Base-by-base conservation (phyloP, 37 sponge, comb jelly and placozoan species). In the Mnemiopsis leidyi region DNA sequence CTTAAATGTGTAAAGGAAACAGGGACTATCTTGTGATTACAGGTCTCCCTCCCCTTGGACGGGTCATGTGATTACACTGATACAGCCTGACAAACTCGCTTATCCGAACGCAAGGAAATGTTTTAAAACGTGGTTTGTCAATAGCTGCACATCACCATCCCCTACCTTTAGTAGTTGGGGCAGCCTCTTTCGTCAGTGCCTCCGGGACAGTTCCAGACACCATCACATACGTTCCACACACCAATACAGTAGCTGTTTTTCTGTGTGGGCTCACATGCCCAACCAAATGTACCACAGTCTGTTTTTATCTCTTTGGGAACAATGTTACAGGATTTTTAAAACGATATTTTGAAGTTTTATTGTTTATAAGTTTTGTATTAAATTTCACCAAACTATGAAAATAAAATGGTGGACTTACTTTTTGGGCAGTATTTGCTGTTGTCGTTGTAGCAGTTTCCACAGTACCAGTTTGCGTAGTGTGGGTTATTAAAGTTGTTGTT, bases 141-240 rank as follows among this genome's bases (percentile, higher is more conserved):
- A 13, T 13, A 18, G 61, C 61, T 13, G 61, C 13, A 48, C 13
- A 48, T 48, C 61, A 48, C 61, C 61, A 48, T 13, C 61, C 61
- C 61, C 61, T 48, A 48, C 61, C 73, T 21, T 20, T 69, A 69
- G 73, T 61, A 61, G 68, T 69, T 69, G 29, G 9, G 21, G 21
- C 82, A 79, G 82, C 21, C 23, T 16, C 3, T 2, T 29, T 79
- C 82, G 21, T 79, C 82, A 18, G 23, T 29, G 26, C 82, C 82
- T 36, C 36, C 36, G 82, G 82, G 82, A 32, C 82, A 79, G 82
- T 79, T 79, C 38, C 38, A 36, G 3, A 79, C 82, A 28, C 82
- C 82, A 21, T 79, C 82, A 79, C 82, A 79, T 1, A 79, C 82
- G 32, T 79, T 79, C 82, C 82, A 79, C 37, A 79, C 38, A 2